phyloP scores from a whole-genome alignment of 2,888 invertebrate species.

The Cephus runcator region DNA sequence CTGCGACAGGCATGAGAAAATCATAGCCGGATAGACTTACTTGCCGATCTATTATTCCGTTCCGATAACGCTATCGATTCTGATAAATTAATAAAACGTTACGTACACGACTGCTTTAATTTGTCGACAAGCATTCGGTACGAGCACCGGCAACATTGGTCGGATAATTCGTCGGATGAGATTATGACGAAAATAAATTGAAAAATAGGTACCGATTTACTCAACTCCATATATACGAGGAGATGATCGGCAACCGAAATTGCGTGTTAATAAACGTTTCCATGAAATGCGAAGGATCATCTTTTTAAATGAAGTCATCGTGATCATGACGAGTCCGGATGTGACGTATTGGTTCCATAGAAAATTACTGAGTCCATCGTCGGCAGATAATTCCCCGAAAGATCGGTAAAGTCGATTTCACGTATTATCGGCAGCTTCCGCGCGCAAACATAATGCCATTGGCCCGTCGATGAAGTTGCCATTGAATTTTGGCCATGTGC shows the following conservation, averaged over 20 bases:
- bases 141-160: not conserved
- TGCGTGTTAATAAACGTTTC: not conserved
- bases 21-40: not conserved
- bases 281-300: not conserved
- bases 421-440: not conserved
- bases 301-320: not conserved
- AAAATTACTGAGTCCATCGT: not conserved
- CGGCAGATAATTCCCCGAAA: not conserved
- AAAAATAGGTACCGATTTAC: not conserved
- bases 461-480: not conserved
- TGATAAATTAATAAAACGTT: too few species aligned
- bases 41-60: not conserved
- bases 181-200: not conserved
- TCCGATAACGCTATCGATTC: not conserved
- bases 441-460: not conserved
- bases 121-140: too few species aligned
- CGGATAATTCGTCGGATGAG: not conserved
- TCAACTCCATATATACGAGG: not conserved
- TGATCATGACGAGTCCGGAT: not conserved
- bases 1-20: not conserved
- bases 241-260: not conserved
- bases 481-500: not conserved
- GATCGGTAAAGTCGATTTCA: not conserved
- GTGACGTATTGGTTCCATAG: not conserved
- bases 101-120: not conserved